These are phyloP conservation scores for Peribatodes rhomboidaria DNA, from an alignment of 2,888 invertebrate genomes.

Conservation along the genomic window DNA sequence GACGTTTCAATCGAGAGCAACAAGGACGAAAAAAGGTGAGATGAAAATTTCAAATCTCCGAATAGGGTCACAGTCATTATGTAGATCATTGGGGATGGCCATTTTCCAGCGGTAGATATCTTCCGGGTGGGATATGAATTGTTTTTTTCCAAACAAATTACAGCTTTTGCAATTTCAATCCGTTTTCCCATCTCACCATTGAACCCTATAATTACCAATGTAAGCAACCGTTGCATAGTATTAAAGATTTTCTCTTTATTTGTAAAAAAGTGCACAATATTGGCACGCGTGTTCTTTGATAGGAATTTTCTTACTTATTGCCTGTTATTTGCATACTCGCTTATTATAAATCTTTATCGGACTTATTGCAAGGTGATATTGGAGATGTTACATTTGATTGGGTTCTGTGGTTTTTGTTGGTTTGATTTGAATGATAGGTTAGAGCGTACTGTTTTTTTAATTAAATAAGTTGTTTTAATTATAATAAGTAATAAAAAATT, in stretches of 20 bases:
- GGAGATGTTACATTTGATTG: slow-evolving; percentile 22
- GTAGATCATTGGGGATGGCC: too few relatives aligned
- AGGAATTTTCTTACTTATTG: slow-evolving; percentile 60
- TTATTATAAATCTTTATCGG: slow-evolving; percentile 52
- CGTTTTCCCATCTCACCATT: not conserved
- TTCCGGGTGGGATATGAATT: too few relatives aligned
- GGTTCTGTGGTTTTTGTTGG: not conserved
- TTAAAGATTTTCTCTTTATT: slow-evolving; percentile 65
- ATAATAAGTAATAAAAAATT: not conserved
- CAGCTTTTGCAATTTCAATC: not conserved
- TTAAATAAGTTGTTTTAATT: not conserved
- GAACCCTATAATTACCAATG: slow-evolving; percentile 46
- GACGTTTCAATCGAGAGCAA: too few relatives aligned
- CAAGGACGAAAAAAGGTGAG: too few relatives aligned
- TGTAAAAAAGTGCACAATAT: slow-evolving; percentile 50
- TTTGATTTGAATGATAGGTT: not conserved
- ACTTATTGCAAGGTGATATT: slow-evolving; percentile 40
- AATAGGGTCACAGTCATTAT: too few relatives aligned
- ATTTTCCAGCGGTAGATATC: too few relatives aligned
- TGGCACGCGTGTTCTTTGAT: slow-evolving; percentile 54
- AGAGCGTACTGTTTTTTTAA: not conserved
- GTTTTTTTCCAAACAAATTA: too few relatives aligned
- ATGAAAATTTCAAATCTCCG: too few relatives aligned
- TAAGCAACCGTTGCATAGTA: slow-evolving; percentile 51
- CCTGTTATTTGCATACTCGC: slow-evolving; percentile 58